Percentiles rank a stretch among this genome's conserved stretches.
phyloP scores from a whole-genome alignment of 2,797 vertebrate species.

The Hoplostethus mediterraneus region DNA sequence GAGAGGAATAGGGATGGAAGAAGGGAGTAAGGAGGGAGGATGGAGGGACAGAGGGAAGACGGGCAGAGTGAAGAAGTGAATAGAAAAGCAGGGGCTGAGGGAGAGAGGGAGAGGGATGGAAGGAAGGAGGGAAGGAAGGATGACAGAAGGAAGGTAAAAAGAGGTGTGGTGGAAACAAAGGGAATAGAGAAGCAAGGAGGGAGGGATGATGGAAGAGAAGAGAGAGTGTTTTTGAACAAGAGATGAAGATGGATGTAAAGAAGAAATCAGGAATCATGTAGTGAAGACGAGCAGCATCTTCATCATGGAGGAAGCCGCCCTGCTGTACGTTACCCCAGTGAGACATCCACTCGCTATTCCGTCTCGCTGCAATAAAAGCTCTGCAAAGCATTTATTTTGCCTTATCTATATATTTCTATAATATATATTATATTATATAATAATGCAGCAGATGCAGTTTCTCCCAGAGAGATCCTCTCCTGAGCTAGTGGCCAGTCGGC shows the following conservation, averaged over 20 bases:
- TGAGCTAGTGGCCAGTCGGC: constrained; percentile 22
- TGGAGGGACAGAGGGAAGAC: no score
- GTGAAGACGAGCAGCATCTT: constrained; percentile 53
- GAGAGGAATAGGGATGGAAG: no score
- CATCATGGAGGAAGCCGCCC: constrained; percentile 52
- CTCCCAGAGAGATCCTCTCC: constrained; percentile 50
- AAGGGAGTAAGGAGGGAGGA: no score
- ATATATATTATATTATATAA: no score
- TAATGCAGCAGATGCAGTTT: constrained; percentile 50
- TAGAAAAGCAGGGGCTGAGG: no score
- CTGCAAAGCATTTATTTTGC: constrained; percentile 61
- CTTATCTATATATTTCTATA: not conserved
- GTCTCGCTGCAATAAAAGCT: constrained; percentile 57
- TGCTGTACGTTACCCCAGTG: constrained; percentile 66
- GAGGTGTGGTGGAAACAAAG: no score
- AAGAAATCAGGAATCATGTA: constrained; percentile 47
- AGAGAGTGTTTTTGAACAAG: not conserved
- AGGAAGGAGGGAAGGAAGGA: no score
- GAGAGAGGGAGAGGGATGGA: no score
- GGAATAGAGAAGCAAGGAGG: no score
- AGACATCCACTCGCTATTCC: constrained; percentile 56
- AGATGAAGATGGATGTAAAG: constrained; percentile 15
- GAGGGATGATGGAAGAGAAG: not conserved
- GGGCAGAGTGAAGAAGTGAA: not conserved
- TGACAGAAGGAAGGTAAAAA: no score